A percentile compares a stretch with the other conserved stretches of the same genome.
phyloP scores from a whole-genome alignment of 1,140 invertebrate species.

The Calliopsis andreniformis region DNA sequence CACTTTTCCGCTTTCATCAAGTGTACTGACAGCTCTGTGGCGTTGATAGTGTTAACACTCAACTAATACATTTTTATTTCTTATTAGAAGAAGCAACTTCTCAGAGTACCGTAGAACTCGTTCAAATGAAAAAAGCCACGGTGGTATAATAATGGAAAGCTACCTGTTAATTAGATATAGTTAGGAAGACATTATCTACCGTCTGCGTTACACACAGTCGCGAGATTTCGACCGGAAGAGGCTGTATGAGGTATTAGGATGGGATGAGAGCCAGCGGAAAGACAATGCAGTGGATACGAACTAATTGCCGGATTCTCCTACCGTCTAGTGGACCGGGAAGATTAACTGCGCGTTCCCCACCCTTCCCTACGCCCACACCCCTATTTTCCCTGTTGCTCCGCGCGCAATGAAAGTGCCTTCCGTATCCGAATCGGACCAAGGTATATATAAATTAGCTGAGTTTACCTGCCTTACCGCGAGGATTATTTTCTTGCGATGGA shows the following conservation, averaged over 20 bases:
- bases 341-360: constrained; percentile 70
- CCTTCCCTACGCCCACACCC: constrained; percentile 42
- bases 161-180: constrained; percentile 61
- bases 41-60: no score
- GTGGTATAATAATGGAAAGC: not conserved
- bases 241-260: constrained; percentile 61
- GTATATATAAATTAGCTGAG: constrained; percentile 62
- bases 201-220: constrained; percentile 49
- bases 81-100: no score
- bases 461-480: constrained; percentile 36
- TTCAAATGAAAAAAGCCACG: not conserved
- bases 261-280: constrained; percentile 61
- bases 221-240: constrained; percentile 57
- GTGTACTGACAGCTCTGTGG: no score
- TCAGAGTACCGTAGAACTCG: no score
- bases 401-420: not conserved
- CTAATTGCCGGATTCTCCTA: constrained; percentile 79
- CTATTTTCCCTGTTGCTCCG: constrained; percentile 39
- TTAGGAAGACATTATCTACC: constrained; percentile 57
- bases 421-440: constrained; percentile 9
- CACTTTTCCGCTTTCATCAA: no score
- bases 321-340: constrained; percentile 77
- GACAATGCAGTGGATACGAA: constrained; percentile 75
- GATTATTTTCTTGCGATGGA: constrained; percentile 36
- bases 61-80: no score